A percentile compares a stretch with the other conserved stretches of the same genome.
phyloP scores from a whole-genome alignment of 2,888 invertebrate species.

The Zaprionus bogoriensis region DNA sequence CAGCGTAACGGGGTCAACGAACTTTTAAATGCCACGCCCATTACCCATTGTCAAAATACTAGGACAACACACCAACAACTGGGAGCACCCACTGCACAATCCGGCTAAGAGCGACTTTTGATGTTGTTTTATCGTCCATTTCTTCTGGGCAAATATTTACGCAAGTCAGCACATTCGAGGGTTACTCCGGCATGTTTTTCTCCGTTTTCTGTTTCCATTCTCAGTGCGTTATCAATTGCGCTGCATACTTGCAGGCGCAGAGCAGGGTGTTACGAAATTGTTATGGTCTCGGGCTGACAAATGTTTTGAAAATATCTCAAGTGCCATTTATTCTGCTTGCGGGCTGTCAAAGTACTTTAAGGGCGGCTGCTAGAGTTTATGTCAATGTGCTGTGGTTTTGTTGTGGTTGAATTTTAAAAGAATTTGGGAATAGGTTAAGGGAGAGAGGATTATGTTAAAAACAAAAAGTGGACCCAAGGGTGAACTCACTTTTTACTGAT shows the following conservation, averaged over 20 bases:
- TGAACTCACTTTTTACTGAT: neutral
- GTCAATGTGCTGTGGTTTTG: conserved; percentile 21
- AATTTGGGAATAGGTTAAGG: neutral
- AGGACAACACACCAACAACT: neutral
- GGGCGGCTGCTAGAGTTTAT: conserved; percentile 23
- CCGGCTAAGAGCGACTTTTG: conserved; percentile 34
- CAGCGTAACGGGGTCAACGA: conserved; percentile 59
- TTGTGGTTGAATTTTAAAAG: conserved; percentile 8
- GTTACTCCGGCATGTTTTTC: neutral
- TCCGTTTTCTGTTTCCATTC: neutral
- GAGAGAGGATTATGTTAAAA: neutral
- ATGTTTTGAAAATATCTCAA: conserved; percentile 79
- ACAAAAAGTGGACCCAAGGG: neutral
- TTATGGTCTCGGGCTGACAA: conserved; percentile 62
- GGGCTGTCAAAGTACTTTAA: conserved; percentile 52
- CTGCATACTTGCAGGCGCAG: conserved; percentile 62
- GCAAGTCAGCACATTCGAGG: conserved; percentile 67
- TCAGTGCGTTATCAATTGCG: conserved; percentile 55
- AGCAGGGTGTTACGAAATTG: conserved; percentile 30
- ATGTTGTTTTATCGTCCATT: conserved; percentile 36
- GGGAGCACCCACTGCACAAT: conserved; percentile 38
- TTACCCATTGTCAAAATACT: conserved; percentile 20
- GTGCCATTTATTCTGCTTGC: conserved; percentile 70
- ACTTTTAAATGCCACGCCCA: conserved; percentile 68
- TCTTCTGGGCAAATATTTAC: conserved; percentile 68